Evolutionary conservation across 2,888 invertebrate species (phyloP).

Genomic region (Torymus aiolomorphi): DNA sequence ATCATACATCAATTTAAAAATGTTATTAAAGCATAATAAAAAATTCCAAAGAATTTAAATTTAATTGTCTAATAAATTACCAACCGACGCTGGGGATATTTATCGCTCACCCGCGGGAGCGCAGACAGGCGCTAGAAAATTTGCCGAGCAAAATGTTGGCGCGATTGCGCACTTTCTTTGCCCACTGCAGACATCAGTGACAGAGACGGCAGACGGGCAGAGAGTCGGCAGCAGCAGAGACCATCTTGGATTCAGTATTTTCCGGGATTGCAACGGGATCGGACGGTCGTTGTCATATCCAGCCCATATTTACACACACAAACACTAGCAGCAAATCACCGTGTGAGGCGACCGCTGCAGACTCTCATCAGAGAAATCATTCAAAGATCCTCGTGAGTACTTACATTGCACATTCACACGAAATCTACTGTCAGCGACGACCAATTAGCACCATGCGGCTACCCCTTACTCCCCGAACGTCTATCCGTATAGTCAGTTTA

Average conservation of each 20-base stretch:
- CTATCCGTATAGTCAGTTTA: no score
- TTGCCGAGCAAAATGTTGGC: constrained; percentile 25
- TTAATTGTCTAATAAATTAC: constrained; percentile 1
- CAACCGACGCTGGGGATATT: constrained; percentile 25
- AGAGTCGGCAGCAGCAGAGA: constrained; percentile 41
- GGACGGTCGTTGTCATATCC: constrained; percentile 30
- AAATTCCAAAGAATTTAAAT: constrained; percentile 9
- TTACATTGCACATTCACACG: no score
- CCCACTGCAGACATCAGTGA: background rate
- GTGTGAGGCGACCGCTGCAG: no score
- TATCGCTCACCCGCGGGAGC: background rate
- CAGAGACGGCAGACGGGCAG: no score
- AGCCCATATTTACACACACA: no score
- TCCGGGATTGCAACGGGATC: constrained; percentile 57
- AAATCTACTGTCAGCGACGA: no score
- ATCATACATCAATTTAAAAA: no score
- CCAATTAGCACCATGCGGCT: no score
- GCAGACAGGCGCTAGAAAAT: constrained; percentile 19
- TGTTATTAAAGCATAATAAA: background rate
- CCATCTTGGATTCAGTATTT: constrained; percentile 59
- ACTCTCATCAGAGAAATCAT: no score
- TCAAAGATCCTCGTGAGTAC: no score
- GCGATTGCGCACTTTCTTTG: constrained; percentile 22
- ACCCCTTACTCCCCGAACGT: no score
- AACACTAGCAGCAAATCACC: no score